phyloP scores from a whole-genome alignment of 2,797 vertebrate species.

The Coregonus suidteri region DNA sequence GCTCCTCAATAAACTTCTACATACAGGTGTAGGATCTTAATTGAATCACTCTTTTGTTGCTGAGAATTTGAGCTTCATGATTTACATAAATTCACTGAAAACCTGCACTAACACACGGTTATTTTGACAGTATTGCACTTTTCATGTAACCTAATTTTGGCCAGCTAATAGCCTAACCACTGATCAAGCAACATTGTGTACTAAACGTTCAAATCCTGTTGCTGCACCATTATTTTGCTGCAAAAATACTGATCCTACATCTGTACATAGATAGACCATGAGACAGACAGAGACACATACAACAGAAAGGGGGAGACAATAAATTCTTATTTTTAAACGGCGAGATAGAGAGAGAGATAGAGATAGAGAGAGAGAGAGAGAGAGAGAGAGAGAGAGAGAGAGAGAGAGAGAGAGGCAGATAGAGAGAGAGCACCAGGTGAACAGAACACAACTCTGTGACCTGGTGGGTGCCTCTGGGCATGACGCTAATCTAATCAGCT shows the following conservation, averaged over 20 bases:
- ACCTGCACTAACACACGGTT: too few relatives aligned
- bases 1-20: not conserved
- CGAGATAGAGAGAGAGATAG: not conserved
- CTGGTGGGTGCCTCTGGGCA: not conserved
- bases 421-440: not conserved
- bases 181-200: too few relatives aligned
- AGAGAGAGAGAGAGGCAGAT: not conserved
- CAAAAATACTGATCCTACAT: too few relatives aligned
- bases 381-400: not conserved
- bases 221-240: too few relatives aligned
- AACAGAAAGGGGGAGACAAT: not conserved
- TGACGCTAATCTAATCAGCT: not conserved
- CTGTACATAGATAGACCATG: not conserved
- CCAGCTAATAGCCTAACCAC: too few relatives aligned
- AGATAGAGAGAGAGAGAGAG: not conserved
- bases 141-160: too few relatives aligned
- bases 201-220: too few relatives aligned
- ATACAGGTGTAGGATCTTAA: too few relatives aligned
- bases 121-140: too few relatives aligned
- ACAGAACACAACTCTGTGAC: not conserved
- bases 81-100: too few relatives aligned
- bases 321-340: not conserved
- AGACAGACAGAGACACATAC: conserved; percentile 6
- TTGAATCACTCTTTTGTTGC: too few relatives aligned
- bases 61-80: too few relatives aligned